phyloP scores from a whole-genome alignment of 2,888 invertebrate genomes.

The Melitaea athalia region DNA sequence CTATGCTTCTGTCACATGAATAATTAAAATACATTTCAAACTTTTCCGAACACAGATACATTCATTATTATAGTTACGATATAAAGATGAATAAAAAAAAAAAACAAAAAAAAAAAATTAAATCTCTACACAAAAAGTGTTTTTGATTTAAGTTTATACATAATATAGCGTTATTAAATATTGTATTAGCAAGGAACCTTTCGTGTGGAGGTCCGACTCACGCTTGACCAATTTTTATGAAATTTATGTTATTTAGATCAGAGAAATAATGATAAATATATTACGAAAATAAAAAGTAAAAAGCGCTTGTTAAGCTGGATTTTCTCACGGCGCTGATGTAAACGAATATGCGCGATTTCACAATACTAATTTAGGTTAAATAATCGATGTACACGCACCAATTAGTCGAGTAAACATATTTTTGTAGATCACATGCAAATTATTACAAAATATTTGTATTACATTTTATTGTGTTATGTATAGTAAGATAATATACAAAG shows the following conservation, averaged over 20 bases:
- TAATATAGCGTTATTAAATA: too few species aligned
- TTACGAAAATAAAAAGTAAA: not conserved
- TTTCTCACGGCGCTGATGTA: constrained; percentile 34
- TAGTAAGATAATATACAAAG: constrained; percentile 1
- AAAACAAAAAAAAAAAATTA: too few species aligned
- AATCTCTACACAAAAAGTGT: too few species aligned
- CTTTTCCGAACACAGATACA: too few species aligned
- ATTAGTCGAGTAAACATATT: constrained; percentile 42
- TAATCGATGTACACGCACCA: constrained; percentile 45
- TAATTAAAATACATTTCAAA: too few species aligned
- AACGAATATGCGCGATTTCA: constrained; percentile 44
- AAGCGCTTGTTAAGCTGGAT: constrained; percentile 15
- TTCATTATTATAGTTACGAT: too few species aligned
- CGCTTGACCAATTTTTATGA: not conserved
- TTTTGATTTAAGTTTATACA: too few species aligned
- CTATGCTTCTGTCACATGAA: too few species aligned
- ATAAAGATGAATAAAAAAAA: too few species aligned
- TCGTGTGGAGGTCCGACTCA: too few species aligned
- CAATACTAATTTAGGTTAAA: constrained; percentile 59
- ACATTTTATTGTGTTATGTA: constrained; percentile 5
- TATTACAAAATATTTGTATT: constrained; percentile 24
- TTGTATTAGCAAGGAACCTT: too few species aligned
- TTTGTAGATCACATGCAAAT: constrained; percentile 28
- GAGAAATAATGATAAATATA: not conserved
- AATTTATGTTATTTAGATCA: not conserved